phyloP scores from a whole-genome alignment of 2,888 invertebrate genomes.

The Eustalomyia histrio region DNA sequence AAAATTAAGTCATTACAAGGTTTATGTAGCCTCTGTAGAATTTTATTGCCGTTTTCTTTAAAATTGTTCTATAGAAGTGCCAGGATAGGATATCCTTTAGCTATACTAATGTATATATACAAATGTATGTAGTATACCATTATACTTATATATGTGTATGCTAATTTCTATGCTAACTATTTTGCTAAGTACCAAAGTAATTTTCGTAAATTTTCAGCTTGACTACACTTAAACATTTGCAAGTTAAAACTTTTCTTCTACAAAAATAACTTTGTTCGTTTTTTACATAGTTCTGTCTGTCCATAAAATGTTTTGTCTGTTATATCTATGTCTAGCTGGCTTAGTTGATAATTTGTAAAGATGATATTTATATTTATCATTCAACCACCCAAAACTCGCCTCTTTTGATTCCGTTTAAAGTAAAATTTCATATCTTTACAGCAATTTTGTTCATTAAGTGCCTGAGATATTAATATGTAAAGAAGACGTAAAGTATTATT shows the following conservation, averaged over 20 bases:
- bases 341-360: no score
- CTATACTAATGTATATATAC: neutral
- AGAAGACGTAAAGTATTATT: neutral
- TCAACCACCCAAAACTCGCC: neutral
- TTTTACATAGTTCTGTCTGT: neutral
- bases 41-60: no score
- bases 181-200: constrained; percentile 65
- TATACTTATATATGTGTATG: constrained; percentile 16
- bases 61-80: neutral
- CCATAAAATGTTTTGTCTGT: neutral
- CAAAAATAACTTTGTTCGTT: constrained; percentile 36
- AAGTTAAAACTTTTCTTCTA: constrained; percentile 28
- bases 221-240: constrained; percentile 37
- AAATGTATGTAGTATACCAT: neutral
- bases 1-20: no score
- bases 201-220: constrained; percentile 63
- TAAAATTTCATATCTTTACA: no score
- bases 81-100: neutral
- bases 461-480: neutral
- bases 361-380: no score
- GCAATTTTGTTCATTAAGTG: no score
- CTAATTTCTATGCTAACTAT: constrained; percentile 65
- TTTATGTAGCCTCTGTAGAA: no score
- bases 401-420: no score
- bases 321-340: no score